Evolutionary conservation across 1,140 invertebrate species (phyloP), one percentile per base, ranked within the genome.

Genomic region (Psilanteris sp.): DNA sequence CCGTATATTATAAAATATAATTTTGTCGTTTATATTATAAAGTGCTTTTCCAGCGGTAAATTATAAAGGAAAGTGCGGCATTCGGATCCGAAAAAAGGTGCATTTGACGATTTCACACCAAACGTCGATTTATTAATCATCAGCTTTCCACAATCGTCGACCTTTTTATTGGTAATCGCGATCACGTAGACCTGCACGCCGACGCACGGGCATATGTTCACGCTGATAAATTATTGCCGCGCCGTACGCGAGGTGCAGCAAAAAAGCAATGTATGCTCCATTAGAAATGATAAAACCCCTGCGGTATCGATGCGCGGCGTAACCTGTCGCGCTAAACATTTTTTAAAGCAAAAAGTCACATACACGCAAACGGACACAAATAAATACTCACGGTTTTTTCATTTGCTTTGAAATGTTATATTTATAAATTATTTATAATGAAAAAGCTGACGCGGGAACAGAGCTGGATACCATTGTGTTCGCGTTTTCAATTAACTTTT

Each of bases 201-300:
- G 70, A 80, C 75, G 80, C 78, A 80, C 78, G 54, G 57, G 71
- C 66, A 43, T 75, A 66, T 34, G 54, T 48, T 34, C 50, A 36
- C 32, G 22, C 14, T 31, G 48, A 79, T 81, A 83, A 83, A 80
- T 83, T 78, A 83, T 81, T 81, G 62, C 39, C 31, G 29, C 41
- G 43, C 48, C 22, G 22, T 43, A 62, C 39, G 22, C 54, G 27
- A 54, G 24, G 20, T 46, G 48, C 29, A 13, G 59, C 73, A 77
- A 78, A 79, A 80, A 80, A 70, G 31, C 32, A 11, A 39, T 66
- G 18, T 62, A 55, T 36, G 50, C 41, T 68, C 77, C 78, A 81
- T 82, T 83, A 83, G 79, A 83, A 82, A 83, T 83, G 82, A 80
- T 79, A 66, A 81, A 83, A 61, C 36, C 54, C 34, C 34, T 29